Evolutionary conservation across 2,113 vertebrate genomes (phyloP).

Genomic region (Pseudopodoces humilis): DNA sequence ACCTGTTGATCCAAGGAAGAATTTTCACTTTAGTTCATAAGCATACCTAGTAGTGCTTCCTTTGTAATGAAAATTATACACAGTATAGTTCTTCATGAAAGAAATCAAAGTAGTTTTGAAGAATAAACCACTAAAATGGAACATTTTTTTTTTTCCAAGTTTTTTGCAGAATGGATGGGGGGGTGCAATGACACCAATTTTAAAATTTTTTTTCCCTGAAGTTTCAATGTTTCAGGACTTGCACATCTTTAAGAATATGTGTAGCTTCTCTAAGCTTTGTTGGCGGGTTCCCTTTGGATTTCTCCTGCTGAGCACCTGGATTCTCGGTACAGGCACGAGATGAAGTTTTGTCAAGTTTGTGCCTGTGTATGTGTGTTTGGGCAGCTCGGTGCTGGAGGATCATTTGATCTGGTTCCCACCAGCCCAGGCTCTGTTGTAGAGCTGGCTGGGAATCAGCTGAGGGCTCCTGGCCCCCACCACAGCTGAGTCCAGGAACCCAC

Average conservation of each 20-base stretch:
- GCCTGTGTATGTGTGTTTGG: accelerated
- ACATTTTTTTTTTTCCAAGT: neutral
- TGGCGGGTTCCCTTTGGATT: neutral
- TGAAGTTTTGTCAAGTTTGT: neutral
- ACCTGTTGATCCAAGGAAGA: neutral
- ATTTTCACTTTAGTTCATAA: neutral
- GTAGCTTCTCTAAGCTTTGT: neutral
- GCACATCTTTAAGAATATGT: neutral
- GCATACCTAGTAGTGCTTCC: neutral
- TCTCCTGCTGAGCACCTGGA: neutral
- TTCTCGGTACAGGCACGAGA: neutral
- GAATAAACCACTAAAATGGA: neutral
- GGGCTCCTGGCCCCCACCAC: neutral
- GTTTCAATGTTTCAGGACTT: neutral
- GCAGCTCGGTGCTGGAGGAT: accelerated
- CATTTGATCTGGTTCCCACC: neutral
- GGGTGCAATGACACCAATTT: neutral
- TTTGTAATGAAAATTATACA: neutral
- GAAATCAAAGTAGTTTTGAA: neutral
- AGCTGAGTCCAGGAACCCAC: accelerated
- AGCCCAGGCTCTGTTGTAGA: accelerated
- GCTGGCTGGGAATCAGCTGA: neutral
- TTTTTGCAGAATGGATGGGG: neutral
- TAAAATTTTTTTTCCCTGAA: neutral
- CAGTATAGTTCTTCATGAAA: neutral